A percentile compares a stretch with the other conserved stretches of the same genome.
Evolutionary conservation across 1,140 invertebrate species (phyloP).

Genomic region (Acyrthosiphon pisum): DNA sequence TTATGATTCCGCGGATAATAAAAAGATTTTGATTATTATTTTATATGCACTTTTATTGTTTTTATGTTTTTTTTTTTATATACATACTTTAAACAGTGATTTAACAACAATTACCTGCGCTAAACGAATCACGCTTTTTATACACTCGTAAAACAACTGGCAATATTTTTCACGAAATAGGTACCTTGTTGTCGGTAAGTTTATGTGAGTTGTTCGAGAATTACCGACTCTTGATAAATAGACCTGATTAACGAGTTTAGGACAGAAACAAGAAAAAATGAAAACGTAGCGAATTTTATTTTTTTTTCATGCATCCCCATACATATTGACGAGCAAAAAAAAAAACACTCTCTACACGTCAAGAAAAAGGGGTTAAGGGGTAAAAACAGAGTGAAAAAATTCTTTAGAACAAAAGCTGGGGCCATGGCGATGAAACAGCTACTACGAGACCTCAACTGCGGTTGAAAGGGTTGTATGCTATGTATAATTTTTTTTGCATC

Average conservation of each 20-base stretch:
- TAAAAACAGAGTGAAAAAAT: slow-evolving; percentile 36
- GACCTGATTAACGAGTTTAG: neutral
- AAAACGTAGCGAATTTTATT: neutral
- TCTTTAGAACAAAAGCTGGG: slow-evolving; percentile 42
- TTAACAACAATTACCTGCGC: neutral
- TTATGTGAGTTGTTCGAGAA: neutral
- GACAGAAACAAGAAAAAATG: neutral
- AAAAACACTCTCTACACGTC: neutral
- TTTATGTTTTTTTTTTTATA: neutral
- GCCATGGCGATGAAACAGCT: slow-evolving; percentile 40
- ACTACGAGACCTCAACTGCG: neutral
- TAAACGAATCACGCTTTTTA: neutral
- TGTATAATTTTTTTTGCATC: slow-evolving; percentile 35
- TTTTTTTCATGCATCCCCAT: neutral
- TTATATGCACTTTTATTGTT: neutral
- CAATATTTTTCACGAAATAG: neutral
- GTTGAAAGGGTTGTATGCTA: slow-evolving; percentile 41
- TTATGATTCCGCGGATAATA: neutral
- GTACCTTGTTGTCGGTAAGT: neutral
- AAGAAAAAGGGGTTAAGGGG: slow-evolving; percentile 4
- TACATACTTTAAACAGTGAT: neutral
- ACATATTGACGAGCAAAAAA: neutral
- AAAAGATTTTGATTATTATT: neutral
- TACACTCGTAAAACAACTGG: neutral
- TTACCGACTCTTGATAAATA: neutral